Conservation (phyloP, 2,888 invertebrate species). For the Corythucha ciliata region DNA sequence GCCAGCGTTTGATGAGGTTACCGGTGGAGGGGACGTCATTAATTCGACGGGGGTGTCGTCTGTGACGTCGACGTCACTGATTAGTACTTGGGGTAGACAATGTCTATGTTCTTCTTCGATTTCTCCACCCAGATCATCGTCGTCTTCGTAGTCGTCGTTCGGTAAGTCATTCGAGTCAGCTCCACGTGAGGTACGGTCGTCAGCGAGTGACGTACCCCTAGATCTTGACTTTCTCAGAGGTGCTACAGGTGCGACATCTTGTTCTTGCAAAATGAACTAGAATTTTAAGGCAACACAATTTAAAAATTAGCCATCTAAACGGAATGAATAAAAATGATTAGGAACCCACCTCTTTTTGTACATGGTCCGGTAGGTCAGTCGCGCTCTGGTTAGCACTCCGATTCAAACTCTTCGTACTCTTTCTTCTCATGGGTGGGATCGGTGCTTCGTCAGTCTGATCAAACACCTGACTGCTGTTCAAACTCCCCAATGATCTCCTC, state of each 20-base stretch:
- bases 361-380: constrained; percentile 21
- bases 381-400: constrained; percentile 23
- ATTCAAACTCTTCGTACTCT: constrained; percentile 31
- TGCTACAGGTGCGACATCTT: constrained; percentile 32
- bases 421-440: constrained; percentile 35
- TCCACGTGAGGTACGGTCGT: constrained; percentile 61
- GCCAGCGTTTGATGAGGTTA: constrained; percentile 43
- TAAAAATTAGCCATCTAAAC: background rate
- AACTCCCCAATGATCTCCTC: constrained; percentile 30
- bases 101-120: constrained; percentile 24
- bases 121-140: constrained; percentile 14
- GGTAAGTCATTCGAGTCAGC: constrained; percentile 42
- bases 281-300: constrained; percentile 37
- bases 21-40: background rate
- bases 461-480: constrained; percentile 29
- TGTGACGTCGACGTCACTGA: constrained; percentile 3
- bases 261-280: constrained; percentile 43
- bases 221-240: constrained; percentile 45
- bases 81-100: background rate
- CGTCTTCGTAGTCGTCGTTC: constrained; percentile 33
- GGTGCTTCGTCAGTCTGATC: constrained; percentile 32
- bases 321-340: background rate
- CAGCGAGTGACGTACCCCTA: constrained; percentile 49
- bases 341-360: constrained; percentile 23
- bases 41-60: constrained; percentile 3